Base-by-base conservation (phyloP, 2,888 invertebrate genomes). In the Crematogaster levior region DNA sequence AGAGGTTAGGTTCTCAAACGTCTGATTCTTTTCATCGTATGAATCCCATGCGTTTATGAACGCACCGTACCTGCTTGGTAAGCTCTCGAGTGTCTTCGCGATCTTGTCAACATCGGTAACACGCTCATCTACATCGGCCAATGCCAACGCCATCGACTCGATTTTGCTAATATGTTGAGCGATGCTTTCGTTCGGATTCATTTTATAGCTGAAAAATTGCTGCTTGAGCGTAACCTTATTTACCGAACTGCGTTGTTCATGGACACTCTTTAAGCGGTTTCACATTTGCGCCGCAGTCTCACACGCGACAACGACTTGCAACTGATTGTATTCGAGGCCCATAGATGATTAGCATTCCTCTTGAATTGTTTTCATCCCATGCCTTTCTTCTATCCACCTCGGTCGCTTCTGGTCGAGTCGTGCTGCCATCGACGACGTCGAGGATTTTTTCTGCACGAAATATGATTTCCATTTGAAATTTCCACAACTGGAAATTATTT, bases 171-270 rank as follows among this genome's bases (percentile, higher is more conserved):
- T 79, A 75, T 86, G 85, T 46, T 86, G 70, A 21, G 84, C 85
- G 53, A 86, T 82, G 10, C 51, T 43, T 6, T 86, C 84, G 18
- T 66, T 66, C 7, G 24, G 65, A 18, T 46, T 15, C 65, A 66
- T 66, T 24, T 24, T 40, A 46, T 66, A 66, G 48, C 27, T 75
- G 21, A 65, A 83, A 68, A 83, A 84, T 46, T 84, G 70, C 65
- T 86, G 82, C 37, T 85, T 85, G 21, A 86, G 51, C 0, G 75
- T 83, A 43, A 86, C 56, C 65, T 84, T 87, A 65, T 86, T 87
- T 56, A 84, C 74, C n/a, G 46, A 53, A 70, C 81, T 48, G 73
- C 80, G 48, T 48, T 87, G 87, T 48, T 86, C 81, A 51, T 86
- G 83, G 15, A 86, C 77, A 12, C 58, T 43, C 34, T 86, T 84